Base-by-base conservation (phyloP, 37 sponge, comb jelly and placozoan genomes). In the Eunapius fragilis region DNA sequence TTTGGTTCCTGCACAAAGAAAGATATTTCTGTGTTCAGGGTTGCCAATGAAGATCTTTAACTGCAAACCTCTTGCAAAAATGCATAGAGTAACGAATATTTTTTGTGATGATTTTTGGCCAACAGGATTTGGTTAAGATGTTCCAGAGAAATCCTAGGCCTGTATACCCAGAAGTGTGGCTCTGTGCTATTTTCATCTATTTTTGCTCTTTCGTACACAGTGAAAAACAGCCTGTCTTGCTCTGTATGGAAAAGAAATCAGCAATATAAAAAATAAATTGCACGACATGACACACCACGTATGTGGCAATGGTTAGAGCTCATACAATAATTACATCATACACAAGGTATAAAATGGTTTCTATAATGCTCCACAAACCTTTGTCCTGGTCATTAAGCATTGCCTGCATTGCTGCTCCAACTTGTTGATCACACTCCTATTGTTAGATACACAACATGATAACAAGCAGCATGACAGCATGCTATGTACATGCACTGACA, bases 81-180 rank as follows among this genome's bases (percentile, higher is more conserved):
- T 35, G 78, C 17, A 36, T 77, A 0, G 26, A 77, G 78, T 12
- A 77, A 27, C 4, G 32, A 13, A 36, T 27, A 77, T 36, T 34
- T 35, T 11, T 58, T 58, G 17, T 58, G 58, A 58, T 58, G 14
- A 10, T 58, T 17, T 17, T 58, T 58, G 6, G 58, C 14, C 58
- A 58, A 58, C 25, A 94, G 77, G 19, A 79, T 72, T 14, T 77
- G 76, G 25, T 35, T 30, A 26, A 94, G 71, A 48, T 91, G 86
- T 33, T 94, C 89, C 67, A 94, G 72, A 2, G 87, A 88, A 58
- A 92, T 86, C 4, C 90, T 77, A 9, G 82, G 50, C 13, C 87
- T 58, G 76, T 87, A 92, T 68, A 71, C 74, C 95, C 95, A 95
- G 31, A 93, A 67, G 31, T 84, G 87, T 50, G 88, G 91, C 72